Evolutionary conservation across 2,888 invertebrate genomes (phyloP).

Genomic region (Trissolcus brochymenae): DNA sequence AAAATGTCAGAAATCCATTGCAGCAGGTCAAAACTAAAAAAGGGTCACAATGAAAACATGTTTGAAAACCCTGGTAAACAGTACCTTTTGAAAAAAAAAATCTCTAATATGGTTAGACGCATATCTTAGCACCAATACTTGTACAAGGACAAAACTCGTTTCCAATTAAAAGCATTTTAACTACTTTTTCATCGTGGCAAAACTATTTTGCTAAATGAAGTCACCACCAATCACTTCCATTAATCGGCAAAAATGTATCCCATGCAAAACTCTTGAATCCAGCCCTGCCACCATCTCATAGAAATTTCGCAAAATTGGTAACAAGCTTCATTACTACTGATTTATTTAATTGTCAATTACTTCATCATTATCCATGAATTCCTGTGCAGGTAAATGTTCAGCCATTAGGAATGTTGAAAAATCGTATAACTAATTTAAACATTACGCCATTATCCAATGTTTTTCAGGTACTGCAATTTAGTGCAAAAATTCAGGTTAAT

Average conservation of each 20-base stretch:
- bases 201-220: slow-evolving; percentile 9
- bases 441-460: slow-evolving; percentile 30
- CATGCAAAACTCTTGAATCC: no score
- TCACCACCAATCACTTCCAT: slow-evolving; percentile 19
- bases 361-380: no score
- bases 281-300: slow-evolving; percentile 6
- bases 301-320: slow-evolving; percentile 32
- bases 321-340: slow-evolving; percentile 15
- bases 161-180: slow-evolving; percentile 9
- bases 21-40: no score
- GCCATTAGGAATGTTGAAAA: slow-evolving; percentile 14
- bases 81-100: no score
- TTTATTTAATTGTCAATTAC: slow-evolving; percentile 18
- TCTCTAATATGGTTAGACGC: no score
- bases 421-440: slow-evolving; percentile 37
- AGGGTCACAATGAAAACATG: no score
- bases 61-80: no score
- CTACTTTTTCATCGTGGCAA: slow-evolving; percentile 6
- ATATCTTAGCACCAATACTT: slow-evolving; percentile 1
- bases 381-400: no score
- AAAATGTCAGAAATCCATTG: no score
- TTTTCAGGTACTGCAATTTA: slow-evolving; percentile 21
- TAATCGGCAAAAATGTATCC: slow-evolving; percentile 20
- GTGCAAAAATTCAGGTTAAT: slow-evolving; percentile 45
- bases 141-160: slow-evolving; percentile 15